Base-by-base conservation (phyloP, 2,797 vertebrate species). In the Ptychadena robeensis region DNA sequence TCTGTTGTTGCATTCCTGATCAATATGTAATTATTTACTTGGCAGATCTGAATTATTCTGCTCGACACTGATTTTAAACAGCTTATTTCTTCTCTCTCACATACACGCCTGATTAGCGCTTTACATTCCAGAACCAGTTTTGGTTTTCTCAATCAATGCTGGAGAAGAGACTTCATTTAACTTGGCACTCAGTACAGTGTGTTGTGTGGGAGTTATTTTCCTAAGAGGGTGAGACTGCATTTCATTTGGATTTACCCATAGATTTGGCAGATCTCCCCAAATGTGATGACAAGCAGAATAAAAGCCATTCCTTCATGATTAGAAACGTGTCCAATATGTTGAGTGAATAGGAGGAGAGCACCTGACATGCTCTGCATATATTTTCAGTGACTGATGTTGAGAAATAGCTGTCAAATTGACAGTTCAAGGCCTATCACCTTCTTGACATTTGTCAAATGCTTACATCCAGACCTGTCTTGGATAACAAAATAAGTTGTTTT, bases 1-100 rank as follows among this genome's bases (percentile, higher is more conserved):
- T 61, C 81, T 87, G 88, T 89, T 80, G 82, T 89, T 89, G 86
- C 73, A 72, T 89, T 89, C 87, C 86, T 85, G 32, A 2, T 66
- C 91, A 88, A 92, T 91, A 89, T 90, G 89, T 87, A 90, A 91
- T 89, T 85, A 85, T 89, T 90, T 89, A 81, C 81, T 70, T 77
- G 79, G 86, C 65, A 63, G 85, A 75, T 75, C 61, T 87, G 81
- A 88, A 85, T 89, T 91, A 91, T 90, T 91, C 88, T 88, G 80
- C 84, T 87, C 78, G 85, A 72, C 87, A 86, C 86, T 85, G 88
- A 88, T 91, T 90, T 89, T 88, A 90, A 91, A 81, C 84, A 87
- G 81, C 87, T 89, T 79, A 40, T 82, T 91, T 83, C 77, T 74
- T 83, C 86, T 87, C 85, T 87, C 73, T 84, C 27, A 11, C 32